phyloP scores from a whole-genome alignment of 2,113 vertebrate genomes.

The Xerus inauris region DNA sequence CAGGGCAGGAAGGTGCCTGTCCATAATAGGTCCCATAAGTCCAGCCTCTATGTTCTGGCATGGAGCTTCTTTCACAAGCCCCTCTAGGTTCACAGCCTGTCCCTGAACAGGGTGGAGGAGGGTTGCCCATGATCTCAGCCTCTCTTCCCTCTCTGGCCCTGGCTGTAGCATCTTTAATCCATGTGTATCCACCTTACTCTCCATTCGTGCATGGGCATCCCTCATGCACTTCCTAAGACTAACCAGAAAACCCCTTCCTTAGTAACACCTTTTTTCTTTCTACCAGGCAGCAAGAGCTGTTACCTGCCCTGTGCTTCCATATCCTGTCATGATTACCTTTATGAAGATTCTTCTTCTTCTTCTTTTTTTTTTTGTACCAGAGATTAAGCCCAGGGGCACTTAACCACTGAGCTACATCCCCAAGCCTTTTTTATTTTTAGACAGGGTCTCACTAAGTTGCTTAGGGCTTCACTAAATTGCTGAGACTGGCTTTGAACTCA shows the following conservation, averaged over 20 bases:
- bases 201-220: too few species aligned
- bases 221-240: not conserved
- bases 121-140: not conserved
- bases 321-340: not conserved
- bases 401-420: too few species aligned
- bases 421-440: too few species aligned
- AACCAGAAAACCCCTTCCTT: not conserved
- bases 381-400: too few species aligned
- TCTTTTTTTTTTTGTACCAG: not conserved
- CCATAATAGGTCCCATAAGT: not conserved
- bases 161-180: not conserved
- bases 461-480: too few species aligned
- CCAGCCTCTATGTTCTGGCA: not conserved
- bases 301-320: not conserved
- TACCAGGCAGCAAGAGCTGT: not conserved
- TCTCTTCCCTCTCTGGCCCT: not conserved
- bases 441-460: too few species aligned
- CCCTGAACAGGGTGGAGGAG: not conserved
- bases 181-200: not conserved
- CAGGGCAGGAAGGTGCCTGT: not conserved
- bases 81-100: not conserved
- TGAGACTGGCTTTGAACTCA: too few species aligned
- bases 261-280: not conserved
- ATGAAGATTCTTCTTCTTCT: not conserved
- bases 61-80: not conserved